These are phyloP conservation scores for Orthosia gracilis DNA, from an alignment of 2,888 invertebrate species.

Conservation along the genomic window DNA sequence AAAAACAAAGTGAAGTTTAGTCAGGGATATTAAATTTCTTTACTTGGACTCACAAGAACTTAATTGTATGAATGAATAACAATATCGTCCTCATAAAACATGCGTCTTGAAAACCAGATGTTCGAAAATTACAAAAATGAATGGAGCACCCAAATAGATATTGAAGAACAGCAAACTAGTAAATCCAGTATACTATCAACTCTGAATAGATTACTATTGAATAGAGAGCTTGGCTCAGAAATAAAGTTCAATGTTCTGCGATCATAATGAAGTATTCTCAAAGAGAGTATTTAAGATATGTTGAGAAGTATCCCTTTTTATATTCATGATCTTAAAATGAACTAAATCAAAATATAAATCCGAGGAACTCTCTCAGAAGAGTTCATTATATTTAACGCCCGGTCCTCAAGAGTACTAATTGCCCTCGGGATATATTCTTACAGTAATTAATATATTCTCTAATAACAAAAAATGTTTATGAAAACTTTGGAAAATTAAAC, in stretches of 20 bases:
- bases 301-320: conserved; percentile 1
- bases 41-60: not conserved
- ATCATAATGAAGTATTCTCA: too few species aligned
- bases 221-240: not conserved
- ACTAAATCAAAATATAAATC: conserved; percentile 22
- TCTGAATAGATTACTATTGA: too few species aligned
- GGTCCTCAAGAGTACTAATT: conserved; percentile 41
- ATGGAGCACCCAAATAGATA: too few species aligned
- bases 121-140: not conserved
- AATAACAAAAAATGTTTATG: conserved; percentile 48
- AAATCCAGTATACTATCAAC: too few species aligned
- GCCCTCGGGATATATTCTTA: conserved; percentile 47
- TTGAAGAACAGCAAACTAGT: not conserved
- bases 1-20: not conserved
- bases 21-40: not conserved
- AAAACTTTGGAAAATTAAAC: conserved; percentile 60
- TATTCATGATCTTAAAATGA: conserved; percentile 26
- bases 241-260: not conserved
- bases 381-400: conserved; percentile 29
- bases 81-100: conserved; percentile 11
- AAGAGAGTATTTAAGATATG: not conserved
- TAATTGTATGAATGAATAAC: conserved; percentile 4
- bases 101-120: not conserved
- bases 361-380: conserved; percentile 1
- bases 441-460: conserved; percentile 55